These are phyloP conservation scores for Daktulosphaira vitifoliae DNA, from an alignment of 1,140 invertebrate species.

Conservation along the genomic window DNA sequence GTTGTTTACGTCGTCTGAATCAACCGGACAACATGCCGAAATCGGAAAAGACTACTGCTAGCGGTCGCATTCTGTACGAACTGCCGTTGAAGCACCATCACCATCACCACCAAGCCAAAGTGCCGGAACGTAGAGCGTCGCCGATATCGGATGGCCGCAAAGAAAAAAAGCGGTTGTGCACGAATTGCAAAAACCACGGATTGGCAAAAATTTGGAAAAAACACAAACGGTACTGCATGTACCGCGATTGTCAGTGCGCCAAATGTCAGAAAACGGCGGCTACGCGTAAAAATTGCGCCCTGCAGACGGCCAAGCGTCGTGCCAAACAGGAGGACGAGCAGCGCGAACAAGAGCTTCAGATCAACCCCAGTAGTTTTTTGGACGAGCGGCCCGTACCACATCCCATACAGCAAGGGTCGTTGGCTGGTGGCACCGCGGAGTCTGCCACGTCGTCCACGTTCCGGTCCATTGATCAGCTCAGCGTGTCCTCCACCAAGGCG, in stretches of 20 bases:
- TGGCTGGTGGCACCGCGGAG: background rate
- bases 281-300: conserved; percentile 25
- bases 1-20: too few species aligned
- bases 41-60: too few species aligned
- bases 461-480: background rate
- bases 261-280: conserved; percentile 26
- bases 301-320: conserved; percentile 20
- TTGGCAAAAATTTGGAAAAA: conserved; percentile 24
- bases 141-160: background rate
- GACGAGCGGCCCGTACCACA: conserved; percentile 20
- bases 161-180: conserved; percentile 17
- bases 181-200: conserved; percentile 20
- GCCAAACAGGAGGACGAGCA: conserved; percentile 20
- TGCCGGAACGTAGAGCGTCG: too few species aligned
- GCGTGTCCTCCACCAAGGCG: background rate
- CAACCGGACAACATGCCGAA: too few species aligned
- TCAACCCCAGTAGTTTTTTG: conserved; percentile 3
- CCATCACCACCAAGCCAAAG: background rate
- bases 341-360: conserved; percentile 25
- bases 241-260: conserved; percentile 12
- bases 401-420: background rate
- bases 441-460: background rate
- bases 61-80: too few species aligned
- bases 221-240: conserved; percentile 27
- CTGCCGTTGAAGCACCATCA: background rate